phyloP scores from a whole-genome alignment of 2,888 invertebrate species.

The Furcula furcula region DNA sequence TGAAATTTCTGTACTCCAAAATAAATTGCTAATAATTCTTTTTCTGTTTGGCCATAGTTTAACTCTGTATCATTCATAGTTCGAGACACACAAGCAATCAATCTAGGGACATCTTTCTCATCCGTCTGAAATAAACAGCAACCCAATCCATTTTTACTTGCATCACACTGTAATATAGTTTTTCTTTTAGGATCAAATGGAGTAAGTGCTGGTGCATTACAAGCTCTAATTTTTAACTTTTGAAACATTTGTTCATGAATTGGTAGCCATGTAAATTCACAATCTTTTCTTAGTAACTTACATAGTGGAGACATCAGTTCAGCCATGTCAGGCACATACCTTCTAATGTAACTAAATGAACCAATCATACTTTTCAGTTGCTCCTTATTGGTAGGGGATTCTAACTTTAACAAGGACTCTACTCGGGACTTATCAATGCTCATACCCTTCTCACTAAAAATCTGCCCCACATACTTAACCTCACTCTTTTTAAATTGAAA shows the following conservation, averaged over 20 bases:
- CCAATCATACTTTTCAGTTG: not conserved
- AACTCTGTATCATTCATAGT: not conserved
- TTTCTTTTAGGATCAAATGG: not conserved
- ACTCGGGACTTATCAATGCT: not conserved
- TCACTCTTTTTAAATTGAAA: not conserved
- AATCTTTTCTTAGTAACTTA: not conserved
- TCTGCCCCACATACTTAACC: not conserved
- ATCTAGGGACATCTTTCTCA: not conserved
- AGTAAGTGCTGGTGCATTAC: not conserved
- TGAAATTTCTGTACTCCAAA: not conserved
- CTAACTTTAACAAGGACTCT: not conserved
- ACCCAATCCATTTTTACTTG: not conserved
- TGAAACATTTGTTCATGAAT: not conserved
- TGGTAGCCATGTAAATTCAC: not conserved
- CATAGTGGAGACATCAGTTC: not conserved
- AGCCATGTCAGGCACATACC: not conserved
- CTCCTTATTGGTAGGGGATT: not conserved
- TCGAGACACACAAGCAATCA: not conserved
- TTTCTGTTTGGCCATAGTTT: not conserved
- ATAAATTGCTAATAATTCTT: not conserved
- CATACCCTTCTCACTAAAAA: not conserved
- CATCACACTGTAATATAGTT: not conserved
- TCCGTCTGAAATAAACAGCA: not conserved
- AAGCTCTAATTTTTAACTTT: not conserved
- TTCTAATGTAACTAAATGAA: not conserved